Evolutionary conservation across 1,140 invertebrate species (phyloP).

Genomic region (Lepidotrigona ventralis): DNA sequence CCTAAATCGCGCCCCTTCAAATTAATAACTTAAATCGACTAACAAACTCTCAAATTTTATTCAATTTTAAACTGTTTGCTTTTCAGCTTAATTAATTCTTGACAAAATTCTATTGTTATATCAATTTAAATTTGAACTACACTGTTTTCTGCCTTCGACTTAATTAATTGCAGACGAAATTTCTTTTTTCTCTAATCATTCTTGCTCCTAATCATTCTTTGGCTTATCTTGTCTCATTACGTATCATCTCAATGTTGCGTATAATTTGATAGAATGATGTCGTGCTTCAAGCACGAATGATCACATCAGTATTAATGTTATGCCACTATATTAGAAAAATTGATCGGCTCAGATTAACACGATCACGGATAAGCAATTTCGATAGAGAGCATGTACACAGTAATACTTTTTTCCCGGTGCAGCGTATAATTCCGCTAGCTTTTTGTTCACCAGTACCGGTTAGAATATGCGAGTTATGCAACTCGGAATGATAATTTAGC

Average conservation of each 20-base stretch:
- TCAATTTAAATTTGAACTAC: not conserved
- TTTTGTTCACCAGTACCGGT: not conserved
- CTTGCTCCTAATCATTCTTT: no score
- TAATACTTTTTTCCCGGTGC: not conserved
- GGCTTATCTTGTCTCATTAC: no score
- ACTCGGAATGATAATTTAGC: slow-evolving; percentile 46
- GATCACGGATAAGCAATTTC: not conserved
- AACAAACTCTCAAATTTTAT: no score
- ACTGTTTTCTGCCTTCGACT: no score
- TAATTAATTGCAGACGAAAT: not conserved
- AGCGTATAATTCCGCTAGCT: not conserved
- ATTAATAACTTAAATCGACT: no score
- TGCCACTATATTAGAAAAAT: not conserved
- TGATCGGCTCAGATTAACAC: not conserved
- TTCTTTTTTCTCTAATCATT: no score
- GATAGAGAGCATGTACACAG: not conserved
- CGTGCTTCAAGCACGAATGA: not conserved
- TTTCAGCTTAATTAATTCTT: no score
- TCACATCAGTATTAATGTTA: accelerated
- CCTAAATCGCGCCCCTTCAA: no score
- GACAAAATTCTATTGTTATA: not conserved
- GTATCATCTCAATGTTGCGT: no score
- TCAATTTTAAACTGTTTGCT: no score
- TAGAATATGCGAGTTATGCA: slow-evolving; percentile 30
- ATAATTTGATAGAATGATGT: not conserved